Conservation (phyloP, 2,113 vertebrate genomes). For the Dipodomys stephensi region DNA sequence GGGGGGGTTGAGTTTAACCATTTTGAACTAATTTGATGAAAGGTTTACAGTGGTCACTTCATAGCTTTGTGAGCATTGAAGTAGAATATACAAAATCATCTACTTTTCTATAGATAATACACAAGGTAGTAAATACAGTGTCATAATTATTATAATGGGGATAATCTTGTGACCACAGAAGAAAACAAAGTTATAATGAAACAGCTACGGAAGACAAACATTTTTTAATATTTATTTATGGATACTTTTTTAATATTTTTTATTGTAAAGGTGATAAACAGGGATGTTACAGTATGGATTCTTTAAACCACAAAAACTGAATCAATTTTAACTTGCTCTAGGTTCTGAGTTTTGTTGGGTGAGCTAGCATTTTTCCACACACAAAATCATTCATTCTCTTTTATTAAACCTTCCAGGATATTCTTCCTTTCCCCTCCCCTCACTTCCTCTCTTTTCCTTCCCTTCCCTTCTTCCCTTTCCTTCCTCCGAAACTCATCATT, state of each 20-base stretch:
- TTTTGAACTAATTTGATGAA: neutral
- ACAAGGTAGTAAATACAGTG: neutral
- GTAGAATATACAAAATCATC: neutral
- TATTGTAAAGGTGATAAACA: neutral
- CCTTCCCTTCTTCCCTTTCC: neutral
- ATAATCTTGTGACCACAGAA: neutral
- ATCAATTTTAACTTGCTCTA: neutral
- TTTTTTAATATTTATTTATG: no score
- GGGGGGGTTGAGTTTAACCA: neutral
- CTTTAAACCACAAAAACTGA: neutral
- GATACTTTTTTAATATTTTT: no score
- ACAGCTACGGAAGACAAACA: neutral
- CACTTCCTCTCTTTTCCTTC: neutral
- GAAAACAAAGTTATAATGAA: neutral
- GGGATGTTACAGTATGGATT: no score
- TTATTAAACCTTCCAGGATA: neutral
- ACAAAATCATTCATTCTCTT: neutral
- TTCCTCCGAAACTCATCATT: neutral
- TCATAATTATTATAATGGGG: neutral
- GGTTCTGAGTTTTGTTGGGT: neutral
- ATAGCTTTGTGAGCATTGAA: constrained; percentile 7
- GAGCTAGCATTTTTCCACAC: neutral
- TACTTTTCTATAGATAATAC: neutral
- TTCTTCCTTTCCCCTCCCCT: neutral
- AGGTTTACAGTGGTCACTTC: neutral